Evolutionary conservation across 2,113 vertebrate species (phyloP).

Genomic region (Aramus guarauna): DNA sequence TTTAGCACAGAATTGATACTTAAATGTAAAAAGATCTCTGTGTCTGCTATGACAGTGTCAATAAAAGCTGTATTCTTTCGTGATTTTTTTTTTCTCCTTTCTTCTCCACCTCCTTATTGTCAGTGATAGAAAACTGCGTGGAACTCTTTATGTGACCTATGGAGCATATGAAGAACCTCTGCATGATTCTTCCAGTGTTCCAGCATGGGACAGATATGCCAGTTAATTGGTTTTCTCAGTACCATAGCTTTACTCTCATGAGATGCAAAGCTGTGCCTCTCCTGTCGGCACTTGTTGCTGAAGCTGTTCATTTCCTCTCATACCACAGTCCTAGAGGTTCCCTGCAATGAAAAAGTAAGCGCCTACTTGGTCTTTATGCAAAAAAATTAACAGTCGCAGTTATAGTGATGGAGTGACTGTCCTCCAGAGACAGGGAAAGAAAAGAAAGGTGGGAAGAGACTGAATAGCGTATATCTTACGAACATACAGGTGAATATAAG

Average conservation of each 20-base stretch:
- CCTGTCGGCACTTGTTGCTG: not conserved
- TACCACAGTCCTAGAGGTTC: not conserved
- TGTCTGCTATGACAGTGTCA: not conserved
- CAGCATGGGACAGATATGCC: not conserved
- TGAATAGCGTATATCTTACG: not conserved
- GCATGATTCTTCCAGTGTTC: not conserved
- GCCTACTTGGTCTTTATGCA: accelerated
- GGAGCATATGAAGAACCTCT: not conserved
- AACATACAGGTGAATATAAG: not conserved
- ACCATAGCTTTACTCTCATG: not conserved
- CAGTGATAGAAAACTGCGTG: not conserved
- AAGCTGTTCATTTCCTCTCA: not conserved
- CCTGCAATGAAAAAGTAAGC: not conserved
- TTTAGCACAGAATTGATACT: not conserved
- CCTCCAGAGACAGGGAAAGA: not conserved
- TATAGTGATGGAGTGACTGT: not conserved
- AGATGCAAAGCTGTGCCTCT: not conserved
- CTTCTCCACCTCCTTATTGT: not conserved
- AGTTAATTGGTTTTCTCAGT: not conserved
- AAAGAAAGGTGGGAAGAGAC: not conserved
- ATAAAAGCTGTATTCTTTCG: not conserved
- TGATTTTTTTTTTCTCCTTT: not conserved
- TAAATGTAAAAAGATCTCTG: not conserved
- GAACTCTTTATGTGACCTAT: not conserved
- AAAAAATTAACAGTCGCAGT: not conserved